Evolutionary conservation across 2,797 vertebrate genomes (phyloP).

Genomic region (Neosilurus hyrtlii): DNA sequence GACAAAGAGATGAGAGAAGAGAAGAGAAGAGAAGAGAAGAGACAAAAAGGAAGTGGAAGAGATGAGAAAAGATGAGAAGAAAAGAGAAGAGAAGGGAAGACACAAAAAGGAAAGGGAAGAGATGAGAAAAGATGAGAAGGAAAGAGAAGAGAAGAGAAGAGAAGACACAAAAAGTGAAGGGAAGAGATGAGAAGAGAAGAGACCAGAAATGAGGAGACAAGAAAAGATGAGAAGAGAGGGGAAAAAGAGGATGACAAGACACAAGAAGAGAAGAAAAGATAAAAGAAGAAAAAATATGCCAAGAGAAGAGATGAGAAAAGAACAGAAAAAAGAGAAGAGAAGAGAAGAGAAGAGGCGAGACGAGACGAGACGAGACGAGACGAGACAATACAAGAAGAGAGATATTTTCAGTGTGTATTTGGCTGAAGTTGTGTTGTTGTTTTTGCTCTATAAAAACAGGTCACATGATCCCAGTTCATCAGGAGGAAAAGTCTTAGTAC

Average conservation of each 20-base stretch:
- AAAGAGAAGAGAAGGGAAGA: slow-evolving; percentile 3
- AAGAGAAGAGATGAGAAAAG: not conserved
- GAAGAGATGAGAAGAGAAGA: not conserved
- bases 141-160: not conserved
- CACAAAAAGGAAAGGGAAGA: not conserved
- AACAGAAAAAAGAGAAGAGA: not conserved
- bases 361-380: not conserved
- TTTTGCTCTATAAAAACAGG: slow-evolving; percentile 14
- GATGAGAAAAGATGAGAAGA: not conserved
- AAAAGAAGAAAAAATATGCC: not conserved
- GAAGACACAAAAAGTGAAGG: not conserved
- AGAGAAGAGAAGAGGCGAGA: slow-evolving; percentile 4
- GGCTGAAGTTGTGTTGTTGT: not conserved
- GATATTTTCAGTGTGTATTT: not conserved
- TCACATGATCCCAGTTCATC: not conserved
- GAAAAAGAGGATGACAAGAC: no score
- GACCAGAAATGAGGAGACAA: not conserved
- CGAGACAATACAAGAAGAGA: not conserved
- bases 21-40: slow-evolving; percentile 3
- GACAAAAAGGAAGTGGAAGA: not conserved
- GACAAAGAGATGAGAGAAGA: no score
- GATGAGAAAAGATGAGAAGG: not conserved
- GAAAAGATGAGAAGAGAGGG: not conserved
- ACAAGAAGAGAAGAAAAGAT: not conserved
- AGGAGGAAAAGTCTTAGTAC: not conserved